Evolutionary conservation across 2,888 invertebrate species (phyloP).

Genomic region (Theretra japonica): DNA sequence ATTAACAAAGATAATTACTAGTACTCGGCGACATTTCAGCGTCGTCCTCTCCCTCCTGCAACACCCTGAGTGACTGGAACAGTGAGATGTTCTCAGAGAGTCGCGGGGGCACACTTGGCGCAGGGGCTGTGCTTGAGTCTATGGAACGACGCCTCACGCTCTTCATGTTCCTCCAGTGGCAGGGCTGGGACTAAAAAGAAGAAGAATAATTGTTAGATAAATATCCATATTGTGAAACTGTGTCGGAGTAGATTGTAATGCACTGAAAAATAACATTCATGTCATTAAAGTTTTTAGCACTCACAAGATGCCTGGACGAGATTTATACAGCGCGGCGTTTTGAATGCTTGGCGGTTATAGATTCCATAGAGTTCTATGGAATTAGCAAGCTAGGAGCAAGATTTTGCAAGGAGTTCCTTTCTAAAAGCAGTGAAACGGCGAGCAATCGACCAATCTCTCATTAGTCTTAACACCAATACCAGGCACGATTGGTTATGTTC

Average conservation of each 20-base stretch:
- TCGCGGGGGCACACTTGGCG: slow-evolving; percentile 72
- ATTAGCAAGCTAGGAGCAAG: too few relatives aligned
- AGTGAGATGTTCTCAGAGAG: slow-evolving; percentile 95
- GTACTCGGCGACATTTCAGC: slow-evolving; percentile 76
- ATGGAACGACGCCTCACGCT: slow-evolving; percentile 90
- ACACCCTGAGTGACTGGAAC: slow-evolving; percentile 94
- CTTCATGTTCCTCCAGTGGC: slow-evolving; percentile 96
- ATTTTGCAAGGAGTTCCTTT: too few relatives aligned
- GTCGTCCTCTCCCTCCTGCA: slow-evolving; percentile 93
- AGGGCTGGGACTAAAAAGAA: slow-evolving; percentile 92
- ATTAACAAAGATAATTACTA: slow-evolving; percentile 43
- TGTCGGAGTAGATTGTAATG: not conserved
- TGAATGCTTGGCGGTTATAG: too few relatives aligned
- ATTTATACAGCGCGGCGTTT: too few relatives aligned
- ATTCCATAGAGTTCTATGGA: too few relatives aligned
- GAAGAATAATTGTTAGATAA: not conserved
- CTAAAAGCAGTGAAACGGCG: too few relatives aligned
- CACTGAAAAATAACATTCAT: too few relatives aligned
- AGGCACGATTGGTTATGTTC: too few relatives aligned
- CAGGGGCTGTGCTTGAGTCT: slow-evolving; percentile 67
- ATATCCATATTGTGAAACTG: not conserved
- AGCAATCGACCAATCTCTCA: too few relatives aligned
- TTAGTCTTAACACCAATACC: too few relatives aligned
- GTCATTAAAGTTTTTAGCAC: too few relatives aligned
- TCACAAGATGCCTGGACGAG: too few relatives aligned